phyloP scores from a whole-genome alignment of 1,140 invertebrate species.

The Brachionus asplanchnoidis region DNA sequence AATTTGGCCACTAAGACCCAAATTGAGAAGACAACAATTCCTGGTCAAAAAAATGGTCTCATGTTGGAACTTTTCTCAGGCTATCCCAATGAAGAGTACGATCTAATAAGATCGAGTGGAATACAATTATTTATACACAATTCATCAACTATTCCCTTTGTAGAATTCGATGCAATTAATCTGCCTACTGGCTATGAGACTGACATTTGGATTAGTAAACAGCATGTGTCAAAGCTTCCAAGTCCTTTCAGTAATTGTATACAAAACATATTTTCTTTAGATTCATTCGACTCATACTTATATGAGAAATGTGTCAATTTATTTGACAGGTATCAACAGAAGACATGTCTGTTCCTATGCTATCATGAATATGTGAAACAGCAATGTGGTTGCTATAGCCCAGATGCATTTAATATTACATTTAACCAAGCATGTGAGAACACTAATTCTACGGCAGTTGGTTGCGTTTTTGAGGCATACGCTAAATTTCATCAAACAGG shows the following conservation, averaged over 20 bases:
- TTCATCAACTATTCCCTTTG: neutral
- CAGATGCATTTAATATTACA: neutral
- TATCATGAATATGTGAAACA: neutral
- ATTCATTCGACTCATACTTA: neutral
- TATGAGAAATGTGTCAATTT: neutral
- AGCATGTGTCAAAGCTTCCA: neutral
- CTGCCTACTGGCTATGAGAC: neutral
- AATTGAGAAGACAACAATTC: neutral
- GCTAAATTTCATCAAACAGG: neutral
- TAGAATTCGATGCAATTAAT: neutral
- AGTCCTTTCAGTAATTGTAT: neutral
- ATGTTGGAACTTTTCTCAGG: neutral
- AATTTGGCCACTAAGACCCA: neutral
- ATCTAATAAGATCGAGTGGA: neutral
- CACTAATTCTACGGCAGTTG: no score
- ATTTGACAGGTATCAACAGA: neutral
- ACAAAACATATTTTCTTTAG: neutral
- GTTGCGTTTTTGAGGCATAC: neutral
- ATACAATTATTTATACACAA: neutral
- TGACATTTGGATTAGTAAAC: neutral
- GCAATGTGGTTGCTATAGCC: neutral
- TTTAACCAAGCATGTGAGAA: neutral
- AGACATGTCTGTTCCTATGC: neutral
- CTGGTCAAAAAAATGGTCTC: neutral
- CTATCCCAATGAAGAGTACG: neutral